Percentiles rank a stretch among this genome's conserved stretches.
Conservation (phyloP, 2,113 vertebrate genomes). For the Hystrix cristata region DNA sequence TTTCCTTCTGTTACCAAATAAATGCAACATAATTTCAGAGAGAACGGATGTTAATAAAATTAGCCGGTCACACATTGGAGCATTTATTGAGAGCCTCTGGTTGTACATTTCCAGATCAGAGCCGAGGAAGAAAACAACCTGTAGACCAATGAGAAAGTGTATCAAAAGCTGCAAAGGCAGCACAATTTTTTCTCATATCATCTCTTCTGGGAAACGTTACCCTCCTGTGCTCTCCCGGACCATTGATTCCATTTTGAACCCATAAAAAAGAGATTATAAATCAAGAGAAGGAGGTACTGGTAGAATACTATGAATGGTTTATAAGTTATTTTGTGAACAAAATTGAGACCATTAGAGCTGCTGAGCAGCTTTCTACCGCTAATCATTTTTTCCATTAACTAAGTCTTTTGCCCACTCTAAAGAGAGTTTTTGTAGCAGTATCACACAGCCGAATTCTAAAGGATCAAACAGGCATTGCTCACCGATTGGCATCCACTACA, state of each 20-base stretch:
- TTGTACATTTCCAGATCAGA: slow-evolving; percentile 76
- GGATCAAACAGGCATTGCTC: slow-evolving; percentile 22
- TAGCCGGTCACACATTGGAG: slow-evolving; percentile 63
- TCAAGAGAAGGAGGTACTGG: slow-evolving; percentile 73
- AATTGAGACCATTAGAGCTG: slow-evolving; percentile 76
- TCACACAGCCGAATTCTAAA: slow-evolving; percentile 50
- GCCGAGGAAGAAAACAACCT: slow-evolving; percentile 69
- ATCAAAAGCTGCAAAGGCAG: slow-evolving; percentile 71
- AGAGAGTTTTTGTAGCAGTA: slow-evolving; percentile 65
- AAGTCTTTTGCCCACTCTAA: slow-evolving; percentile 41
- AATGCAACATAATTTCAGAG: slow-evolving; percentile 52
- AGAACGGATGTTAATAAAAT: slow-evolving; percentile 77
- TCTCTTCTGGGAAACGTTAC: slow-evolving; percentile 79
- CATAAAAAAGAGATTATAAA: slow-evolving; percentile 82
- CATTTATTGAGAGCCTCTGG: slow-evolving; percentile 70
- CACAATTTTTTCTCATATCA: slow-evolving; percentile 70
- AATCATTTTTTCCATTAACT: slow-evolving; percentile 73
- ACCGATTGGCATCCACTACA: slow-evolving; percentile 28
- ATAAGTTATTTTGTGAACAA: slow-evolving; percentile 74
- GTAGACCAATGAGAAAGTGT: slow-evolving; percentile 62
- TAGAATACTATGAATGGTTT: slow-evolving; percentile 76
- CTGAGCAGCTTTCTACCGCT: slow-evolving; percentile 72
- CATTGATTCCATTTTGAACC: slow-evolving; percentile 79
- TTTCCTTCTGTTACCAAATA: slow-evolving; percentile 52
- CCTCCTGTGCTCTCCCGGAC: slow-evolving; percentile 76